These are phyloP conservation scores for Merodon equestris DNA, from an alignment of 2,888 invertebrate species.

Conservation along the genomic window DNA sequence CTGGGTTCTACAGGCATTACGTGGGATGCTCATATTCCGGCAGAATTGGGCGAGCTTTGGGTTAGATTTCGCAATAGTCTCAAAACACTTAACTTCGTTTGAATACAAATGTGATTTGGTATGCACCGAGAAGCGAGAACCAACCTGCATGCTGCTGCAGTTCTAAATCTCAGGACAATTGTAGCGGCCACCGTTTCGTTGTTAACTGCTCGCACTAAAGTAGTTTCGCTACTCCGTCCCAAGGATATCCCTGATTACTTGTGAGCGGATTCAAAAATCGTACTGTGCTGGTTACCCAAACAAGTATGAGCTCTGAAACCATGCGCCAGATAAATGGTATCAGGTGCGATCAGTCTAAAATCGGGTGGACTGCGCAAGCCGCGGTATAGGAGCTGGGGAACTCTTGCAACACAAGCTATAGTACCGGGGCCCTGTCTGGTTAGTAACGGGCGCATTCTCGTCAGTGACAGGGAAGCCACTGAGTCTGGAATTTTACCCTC, in stretches of 20 bases:
- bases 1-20: conserved; percentile 1
- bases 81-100: neutral
- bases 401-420: neutral
- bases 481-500: too few relatives aligned
- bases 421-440: conserved; percentile 14
- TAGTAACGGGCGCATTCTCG: too few relatives aligned
- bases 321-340: conserved; percentile 45
- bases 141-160: conserved; percentile 3
- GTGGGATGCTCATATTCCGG: conserved; percentile 14
- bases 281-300: conserved; percentile 27
- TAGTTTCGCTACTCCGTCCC: neutral
- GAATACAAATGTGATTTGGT: conserved; percentile 6
- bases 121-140: neutral
- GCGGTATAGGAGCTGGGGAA: too few relatives aligned
- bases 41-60: neutral
- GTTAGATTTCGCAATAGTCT: neutral
- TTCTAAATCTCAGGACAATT: neutral
- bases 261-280: too few relatives aligned
- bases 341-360: conserved; percentile 53
- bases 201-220: conserved; percentile 16
- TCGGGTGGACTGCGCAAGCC: neutral
- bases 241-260: neutral
- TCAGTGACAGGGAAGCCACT: too few relatives aligned
- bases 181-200: neutral
- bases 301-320: neutral